Percentiles rank a stretch among this genome's conserved stretches.
Evolutionary conservation across 2,888 invertebrate species (phyloP).

Genomic region (Plutella xylostella): DNA sequence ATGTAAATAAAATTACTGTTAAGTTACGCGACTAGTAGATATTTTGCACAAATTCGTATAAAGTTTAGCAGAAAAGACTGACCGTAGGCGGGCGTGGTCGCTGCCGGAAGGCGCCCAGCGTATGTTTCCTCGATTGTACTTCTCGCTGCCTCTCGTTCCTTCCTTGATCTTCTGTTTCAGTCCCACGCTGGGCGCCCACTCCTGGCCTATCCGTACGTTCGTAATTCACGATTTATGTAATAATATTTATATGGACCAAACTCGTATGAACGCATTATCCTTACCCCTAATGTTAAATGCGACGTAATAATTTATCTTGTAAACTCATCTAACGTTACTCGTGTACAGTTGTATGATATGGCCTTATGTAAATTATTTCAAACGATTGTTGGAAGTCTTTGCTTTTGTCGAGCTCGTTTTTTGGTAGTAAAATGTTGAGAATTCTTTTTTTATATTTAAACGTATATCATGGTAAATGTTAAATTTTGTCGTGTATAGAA

Average conservation of each 20-base stretch:
- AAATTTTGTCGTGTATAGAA: slow-evolving; percentile 42
- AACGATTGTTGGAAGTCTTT: slow-evolving; percentile 45
- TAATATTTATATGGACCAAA: slow-evolving; percentile 69
- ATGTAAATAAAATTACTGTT: slow-evolving; percentile 60
- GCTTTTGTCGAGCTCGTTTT: slow-evolving; percentile 36
- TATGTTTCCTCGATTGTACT: too few species aligned
- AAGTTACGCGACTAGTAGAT: slow-evolving; percentile 62
- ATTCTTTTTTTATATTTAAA: slow-evolving; percentile 23
- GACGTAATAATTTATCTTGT: slow-evolving; percentile 56
- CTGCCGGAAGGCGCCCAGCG: slow-evolving; percentile 32
- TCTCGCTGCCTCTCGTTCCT: too few species aligned
- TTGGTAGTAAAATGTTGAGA: slow-evolving; percentile 28
- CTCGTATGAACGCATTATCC: slow-evolving; percentile 64
- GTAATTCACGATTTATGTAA: slow-evolving; percentile 49
- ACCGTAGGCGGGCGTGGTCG: slow-evolving; percentile 63
- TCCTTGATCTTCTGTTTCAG: not conserved
- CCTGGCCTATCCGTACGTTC: slow-evolving; percentile 6
- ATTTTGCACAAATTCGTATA: slow-evolving; percentile 69
- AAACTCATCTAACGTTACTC: slow-evolving; percentile 64
- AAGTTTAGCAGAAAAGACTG: slow-evolving; percentile 66
- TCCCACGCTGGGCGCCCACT: slow-evolving; percentile 6
- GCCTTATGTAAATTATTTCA: slow-evolving; percentile 67
- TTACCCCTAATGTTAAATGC: slow-evolving; percentile 60
- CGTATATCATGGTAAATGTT: slow-evolving; percentile 26
- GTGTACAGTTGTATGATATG: slow-evolving; percentile 66